Conservation (phyloP, 2,888 invertebrate species). For the Cheilosia scutellata region DNA sequence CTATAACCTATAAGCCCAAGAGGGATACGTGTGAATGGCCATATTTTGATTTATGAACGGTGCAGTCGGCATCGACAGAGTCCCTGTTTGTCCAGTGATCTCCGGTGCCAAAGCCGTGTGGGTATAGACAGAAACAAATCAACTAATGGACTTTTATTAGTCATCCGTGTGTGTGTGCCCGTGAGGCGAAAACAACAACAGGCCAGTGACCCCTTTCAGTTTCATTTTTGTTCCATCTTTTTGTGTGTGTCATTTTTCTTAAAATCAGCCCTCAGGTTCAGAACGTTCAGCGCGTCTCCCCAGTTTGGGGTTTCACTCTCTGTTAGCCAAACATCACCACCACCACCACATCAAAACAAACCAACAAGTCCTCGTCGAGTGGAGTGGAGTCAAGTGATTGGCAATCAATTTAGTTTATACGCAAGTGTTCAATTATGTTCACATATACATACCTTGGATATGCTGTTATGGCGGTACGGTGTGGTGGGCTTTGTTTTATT, state of each 20-base stretch:
- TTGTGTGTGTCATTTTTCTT: conserved; percentile 1
- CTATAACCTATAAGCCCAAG: not conserved
- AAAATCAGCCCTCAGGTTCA: conserved; percentile 37
- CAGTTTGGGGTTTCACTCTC: conserved; percentile 54
- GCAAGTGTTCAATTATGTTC: conserved; percentile 72
- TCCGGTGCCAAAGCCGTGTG: not conserved
- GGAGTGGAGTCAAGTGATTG: conserved; percentile 65
- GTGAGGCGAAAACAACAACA: conserved; percentile 20
- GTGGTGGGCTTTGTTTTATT: conserved; percentile 40
- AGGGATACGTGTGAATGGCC: conserved; percentile 28
- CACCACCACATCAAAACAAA: conserved; percentile 23
- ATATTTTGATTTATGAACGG: conserved; percentile 58
- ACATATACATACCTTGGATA: conserved; percentile 45
- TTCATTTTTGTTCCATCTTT: conserved; percentile 53
- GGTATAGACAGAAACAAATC: conserved; percentile 53
- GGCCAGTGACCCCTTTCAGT: conserved; percentile 72
- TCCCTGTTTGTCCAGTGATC: conserved; percentile 13
- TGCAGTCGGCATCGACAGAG: not conserved
- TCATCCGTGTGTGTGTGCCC: conserved; percentile 26
- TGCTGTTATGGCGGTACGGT: conserved; percentile 11
- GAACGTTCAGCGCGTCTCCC: conserved; percentile 19
- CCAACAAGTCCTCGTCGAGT: conserved; percentile 18
- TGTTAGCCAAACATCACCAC: not conserved
- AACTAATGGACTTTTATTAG: conserved; percentile 73
- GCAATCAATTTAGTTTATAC: conserved; percentile 73